Conservation (phyloP, 1,140 invertebrate species). For the Magallana gigas region DNA sequence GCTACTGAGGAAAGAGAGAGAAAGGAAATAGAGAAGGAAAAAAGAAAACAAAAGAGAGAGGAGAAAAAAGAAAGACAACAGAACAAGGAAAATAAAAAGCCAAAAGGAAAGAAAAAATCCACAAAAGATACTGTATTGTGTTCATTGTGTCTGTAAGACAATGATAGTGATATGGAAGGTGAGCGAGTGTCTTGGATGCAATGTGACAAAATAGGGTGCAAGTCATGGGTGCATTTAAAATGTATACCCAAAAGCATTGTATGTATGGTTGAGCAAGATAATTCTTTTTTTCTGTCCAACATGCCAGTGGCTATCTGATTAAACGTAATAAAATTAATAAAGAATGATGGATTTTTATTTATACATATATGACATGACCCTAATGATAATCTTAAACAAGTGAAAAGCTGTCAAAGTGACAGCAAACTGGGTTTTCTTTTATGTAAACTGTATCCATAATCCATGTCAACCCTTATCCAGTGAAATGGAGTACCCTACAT, state of each 20-base stretch:
- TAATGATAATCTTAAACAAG: too few relatives aligned
- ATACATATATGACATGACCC: too few relatives aligned
- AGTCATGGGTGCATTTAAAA: constrained; percentile 18
- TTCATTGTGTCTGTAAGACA: background rate
- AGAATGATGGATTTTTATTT: too few relatives aligned
- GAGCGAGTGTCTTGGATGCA: background rate
- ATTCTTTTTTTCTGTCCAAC: constrained; percentile 14
- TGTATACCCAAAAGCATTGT: constrained; percentile 6
- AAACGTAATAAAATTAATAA: background rate
- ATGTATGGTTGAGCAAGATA: background rate
- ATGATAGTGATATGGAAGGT: background rate
- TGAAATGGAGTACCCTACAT: too few relatives aligned
- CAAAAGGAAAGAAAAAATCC: background rate
- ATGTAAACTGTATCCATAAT: too few relatives aligned
- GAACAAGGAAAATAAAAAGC: constrained; percentile 4
- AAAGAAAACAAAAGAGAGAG: constrained; percentile 34
- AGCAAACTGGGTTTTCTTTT: too few relatives aligned
- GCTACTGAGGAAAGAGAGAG: constrained; percentile 24
- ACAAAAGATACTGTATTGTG: background rate
- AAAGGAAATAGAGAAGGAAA: background rate
- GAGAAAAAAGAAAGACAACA: background rate
- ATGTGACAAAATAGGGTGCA: background rate
- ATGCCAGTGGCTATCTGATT: background rate
- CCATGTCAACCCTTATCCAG: too few relatives aligned
- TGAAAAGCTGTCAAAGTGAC: too few relatives aligned